Percentiles rank a stretch among this genome's conserved stretches.
Conservation (phyloP, 1,140 invertebrate species). For the Pseudoatta argentina region DNA sequence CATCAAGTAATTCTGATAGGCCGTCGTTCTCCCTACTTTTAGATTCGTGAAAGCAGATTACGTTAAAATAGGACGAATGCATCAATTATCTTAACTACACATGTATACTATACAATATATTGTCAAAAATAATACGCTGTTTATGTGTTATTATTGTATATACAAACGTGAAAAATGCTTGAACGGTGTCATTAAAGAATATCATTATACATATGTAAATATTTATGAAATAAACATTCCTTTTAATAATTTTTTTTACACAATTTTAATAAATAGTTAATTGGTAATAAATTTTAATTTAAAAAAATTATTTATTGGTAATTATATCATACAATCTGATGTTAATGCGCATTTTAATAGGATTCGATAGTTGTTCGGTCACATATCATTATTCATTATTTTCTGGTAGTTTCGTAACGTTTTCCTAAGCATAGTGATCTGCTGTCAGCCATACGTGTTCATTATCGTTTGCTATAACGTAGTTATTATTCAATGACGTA, state of each 20-base stretch:
- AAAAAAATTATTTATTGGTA: slow-evolving; percentile 32
- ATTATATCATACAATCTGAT: background rate
- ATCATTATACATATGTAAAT: background rate
- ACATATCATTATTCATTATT: slow-evolving; percentile 48
- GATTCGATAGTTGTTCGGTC: background rate
- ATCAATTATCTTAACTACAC: slow-evolving; percentile 5
- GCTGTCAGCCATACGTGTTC: slow-evolving; percentile 11
- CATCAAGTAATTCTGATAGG: background rate
- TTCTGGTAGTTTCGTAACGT: slow-evolving; percentile 48
- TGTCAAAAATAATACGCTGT: background rate
- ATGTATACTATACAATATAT: background rate
- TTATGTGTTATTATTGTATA: background rate
- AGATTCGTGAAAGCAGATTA: background rate
- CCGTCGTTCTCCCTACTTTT: background rate
- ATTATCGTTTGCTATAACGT: slow-evolving; percentile 25
- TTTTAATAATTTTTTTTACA: background rate
- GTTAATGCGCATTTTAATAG: slow-evolving; percentile 4
- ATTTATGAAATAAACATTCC: background rate
- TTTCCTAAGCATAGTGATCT: slow-evolving; percentile 33
- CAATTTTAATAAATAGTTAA: slow-evolving; percentile 4
- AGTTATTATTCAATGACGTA: slow-evolving; percentile 52
- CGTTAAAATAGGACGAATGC: background rate
- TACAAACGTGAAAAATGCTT: background rate
- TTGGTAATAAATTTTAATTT: background rate
- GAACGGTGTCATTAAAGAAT: background rate